A percentile compares a stretch with the other conserved stretches of the same genome.
These are phyloP conservation scores for Tamandua tetradactyla DNA, from an alignment of 2,797 vertebrate species.

Conservation along the genomic window DNA sequence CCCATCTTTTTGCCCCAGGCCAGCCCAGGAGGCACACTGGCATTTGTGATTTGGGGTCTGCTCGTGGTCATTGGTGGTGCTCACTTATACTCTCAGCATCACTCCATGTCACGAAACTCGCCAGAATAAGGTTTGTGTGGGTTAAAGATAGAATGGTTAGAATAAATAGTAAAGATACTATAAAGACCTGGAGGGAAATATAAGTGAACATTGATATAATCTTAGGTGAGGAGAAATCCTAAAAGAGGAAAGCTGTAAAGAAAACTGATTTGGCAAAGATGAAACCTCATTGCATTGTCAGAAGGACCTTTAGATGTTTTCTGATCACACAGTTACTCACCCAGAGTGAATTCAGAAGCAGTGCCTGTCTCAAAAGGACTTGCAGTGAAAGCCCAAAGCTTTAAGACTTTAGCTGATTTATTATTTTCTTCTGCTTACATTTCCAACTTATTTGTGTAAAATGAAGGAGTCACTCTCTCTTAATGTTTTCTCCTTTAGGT, in stretches of 20 bases:
- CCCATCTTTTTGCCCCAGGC: not conserved
- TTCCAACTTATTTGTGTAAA: fast-evolving
- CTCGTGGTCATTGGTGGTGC: not conserved
- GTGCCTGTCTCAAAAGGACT: not conserved
- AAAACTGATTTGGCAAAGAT: no score
- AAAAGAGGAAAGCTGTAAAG: not conserved
- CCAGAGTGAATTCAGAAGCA: fast-evolving
- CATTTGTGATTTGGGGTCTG: fast-evolving
- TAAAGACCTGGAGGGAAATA: not conserved
- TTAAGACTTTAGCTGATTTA: not conserved
- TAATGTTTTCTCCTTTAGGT: conserved; percentile 85
- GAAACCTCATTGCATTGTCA: fast-evolving
- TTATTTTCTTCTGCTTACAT: not conserved
- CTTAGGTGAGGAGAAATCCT: no score
- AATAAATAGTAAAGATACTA: not conserved
- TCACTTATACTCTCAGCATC: no score
- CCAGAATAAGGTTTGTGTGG: not conserved
- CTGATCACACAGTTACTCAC: fast-evolving
- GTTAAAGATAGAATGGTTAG: not conserved
- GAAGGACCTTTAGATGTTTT: not conserved
- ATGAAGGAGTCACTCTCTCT: not conserved
- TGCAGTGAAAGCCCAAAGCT: not conserved
- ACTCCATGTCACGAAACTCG: not conserved
- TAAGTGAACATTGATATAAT: fast-evolving
- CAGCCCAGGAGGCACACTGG: not conserved